Conservation (phyloP, 1,140 invertebrate genomes). For the Monochamus saltuarius region DNA sequence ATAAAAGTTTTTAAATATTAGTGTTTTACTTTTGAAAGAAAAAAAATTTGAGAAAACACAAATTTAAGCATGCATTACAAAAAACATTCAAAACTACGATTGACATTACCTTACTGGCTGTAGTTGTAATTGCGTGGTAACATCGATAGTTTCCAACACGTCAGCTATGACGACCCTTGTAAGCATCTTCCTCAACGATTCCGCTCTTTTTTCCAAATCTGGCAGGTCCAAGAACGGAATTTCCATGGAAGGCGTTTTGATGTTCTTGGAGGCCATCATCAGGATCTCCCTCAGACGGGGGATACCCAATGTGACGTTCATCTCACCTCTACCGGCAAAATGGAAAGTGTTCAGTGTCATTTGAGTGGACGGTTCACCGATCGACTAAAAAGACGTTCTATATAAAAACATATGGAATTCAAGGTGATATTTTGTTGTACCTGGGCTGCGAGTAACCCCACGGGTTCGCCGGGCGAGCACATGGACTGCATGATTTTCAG, state of each 20-base stretch:
- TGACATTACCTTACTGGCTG: constrained; percentile 54
- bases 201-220: constrained; percentile 63
- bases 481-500: constrained; percentile 76
- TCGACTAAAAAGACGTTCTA: constrained; percentile 60
- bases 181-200: constrained; percentile 68
- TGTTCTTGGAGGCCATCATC: constrained; percentile 89
- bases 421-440: constrained; percentile 18
- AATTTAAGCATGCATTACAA: too few species aligned
- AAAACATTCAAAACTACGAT: too few species aligned
- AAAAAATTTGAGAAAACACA: too few species aligned
- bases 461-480: constrained; percentile 90
- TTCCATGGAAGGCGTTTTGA: constrained; percentile 96
- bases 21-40: too few species aligned
- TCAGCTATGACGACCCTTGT: constrained; percentile 76
- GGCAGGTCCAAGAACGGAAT: constrained; percentile 72
- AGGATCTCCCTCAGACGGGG: constrained; percentile 95
- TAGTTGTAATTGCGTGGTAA: constrained; percentile 63
- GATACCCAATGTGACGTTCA: constrained; percentile 99
- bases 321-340: constrained; percentile 98
- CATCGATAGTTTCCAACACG: constrained; percentile 74
- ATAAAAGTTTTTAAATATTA: too few species aligned
- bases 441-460: constrained; percentile 91
- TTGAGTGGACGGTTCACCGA: constrained; percentile 98
- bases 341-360: constrained; percentile 99
- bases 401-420: background rate